Evolutionary conservation across 2,113 vertebrate genomes (phyloP).

Genomic region (Micronycteris hirsuta): DNA sequence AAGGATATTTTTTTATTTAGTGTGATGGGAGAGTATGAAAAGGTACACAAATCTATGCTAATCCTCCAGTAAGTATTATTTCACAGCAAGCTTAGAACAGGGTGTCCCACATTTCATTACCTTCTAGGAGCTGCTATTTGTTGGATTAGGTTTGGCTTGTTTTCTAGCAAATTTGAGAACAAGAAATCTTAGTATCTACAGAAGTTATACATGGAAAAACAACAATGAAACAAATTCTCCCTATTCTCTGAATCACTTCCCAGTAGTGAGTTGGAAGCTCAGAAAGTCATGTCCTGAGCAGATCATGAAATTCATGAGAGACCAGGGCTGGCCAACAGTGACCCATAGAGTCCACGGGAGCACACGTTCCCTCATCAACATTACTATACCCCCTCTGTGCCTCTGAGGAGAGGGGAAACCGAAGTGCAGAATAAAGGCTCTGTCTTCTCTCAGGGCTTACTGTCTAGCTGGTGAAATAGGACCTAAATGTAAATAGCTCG

Average conservation of each 20-base stretch:
- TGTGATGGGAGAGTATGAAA: not conserved
- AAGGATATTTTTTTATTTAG: not conserved
- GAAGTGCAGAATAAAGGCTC: not conserved
- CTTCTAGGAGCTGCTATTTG: not conserved
- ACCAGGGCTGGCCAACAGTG: not conserved
- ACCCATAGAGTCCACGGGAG: not conserved
- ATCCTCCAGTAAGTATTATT: not conserved
- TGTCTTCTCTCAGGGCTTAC: not conserved
- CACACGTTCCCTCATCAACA: too few species aligned
- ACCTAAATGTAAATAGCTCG: not conserved
- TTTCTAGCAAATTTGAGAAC: constrained; percentile 8
- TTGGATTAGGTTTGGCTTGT: not conserved
- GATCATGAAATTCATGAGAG: not conserved
- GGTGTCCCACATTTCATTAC: too few species aligned
- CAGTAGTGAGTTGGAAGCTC: not conserved
- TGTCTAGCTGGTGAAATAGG: not conserved
- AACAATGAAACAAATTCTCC: not conserved
- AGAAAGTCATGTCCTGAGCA: not conserved
- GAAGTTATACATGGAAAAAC: not conserved
- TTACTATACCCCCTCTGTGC: not conserved
- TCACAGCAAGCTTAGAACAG: not conserved
- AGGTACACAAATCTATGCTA: not conserved
- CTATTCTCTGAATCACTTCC: not conserved
- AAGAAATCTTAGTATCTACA: not conserved
- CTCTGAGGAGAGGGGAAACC: not conserved